These are phyloP conservation scores for Liopterus haemorrhoidalis DNA, from an alignment of 2,888 invertebrate genomes.

Conservation along the genomic window DNA sequence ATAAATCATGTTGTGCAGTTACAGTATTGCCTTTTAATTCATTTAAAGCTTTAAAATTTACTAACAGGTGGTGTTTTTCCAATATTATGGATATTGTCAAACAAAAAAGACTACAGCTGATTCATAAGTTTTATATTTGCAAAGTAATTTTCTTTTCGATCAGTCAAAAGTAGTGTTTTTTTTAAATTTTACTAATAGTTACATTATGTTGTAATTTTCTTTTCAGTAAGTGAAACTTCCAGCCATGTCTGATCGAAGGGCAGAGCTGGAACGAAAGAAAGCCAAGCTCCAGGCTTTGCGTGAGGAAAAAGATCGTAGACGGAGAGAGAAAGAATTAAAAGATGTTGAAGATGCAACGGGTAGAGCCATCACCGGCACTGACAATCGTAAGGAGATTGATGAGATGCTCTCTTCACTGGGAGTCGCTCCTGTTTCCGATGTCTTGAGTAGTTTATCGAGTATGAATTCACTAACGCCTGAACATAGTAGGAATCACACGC, in stretches of 20 bases:
- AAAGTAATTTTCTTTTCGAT: too few species aligned
- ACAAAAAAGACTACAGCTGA: too few species aligned
- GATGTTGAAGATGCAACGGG: conserved; percentile 69
- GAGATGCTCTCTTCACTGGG: conserved; percentile 82
- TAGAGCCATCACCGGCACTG: conserved; percentile 48
- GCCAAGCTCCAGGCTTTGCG: conserved; percentile 83
- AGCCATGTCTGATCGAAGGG: conserved; percentile 88
- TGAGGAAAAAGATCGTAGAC: conserved; percentile 81
- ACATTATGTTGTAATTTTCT: too few species aligned
- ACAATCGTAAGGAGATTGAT: conserved; percentile 65
- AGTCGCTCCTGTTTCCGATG: conserved; percentile 82
- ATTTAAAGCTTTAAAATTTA: too few species aligned
- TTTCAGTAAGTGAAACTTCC: conserved; percentile 31
- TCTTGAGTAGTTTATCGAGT: conserved; percentile 75
- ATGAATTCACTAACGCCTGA: conserved; percentile 76
- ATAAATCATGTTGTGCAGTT: too few species aligned
- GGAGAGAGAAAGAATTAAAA: conserved; percentile 80
- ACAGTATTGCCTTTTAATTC: too few species aligned
- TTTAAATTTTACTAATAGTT: background rate
- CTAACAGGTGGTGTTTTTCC: too few species aligned
- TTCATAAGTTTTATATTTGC: too few species aligned
- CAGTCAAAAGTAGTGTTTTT: too few species aligned
- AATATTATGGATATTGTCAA: too few species aligned
- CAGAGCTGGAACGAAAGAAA: conserved; percentile 88
- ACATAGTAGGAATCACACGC: conserved; percentile 69